phyloP scores from a whole-genome alignment of 2,888 invertebrate species.

The Acanthopleura granulata region DNA sequence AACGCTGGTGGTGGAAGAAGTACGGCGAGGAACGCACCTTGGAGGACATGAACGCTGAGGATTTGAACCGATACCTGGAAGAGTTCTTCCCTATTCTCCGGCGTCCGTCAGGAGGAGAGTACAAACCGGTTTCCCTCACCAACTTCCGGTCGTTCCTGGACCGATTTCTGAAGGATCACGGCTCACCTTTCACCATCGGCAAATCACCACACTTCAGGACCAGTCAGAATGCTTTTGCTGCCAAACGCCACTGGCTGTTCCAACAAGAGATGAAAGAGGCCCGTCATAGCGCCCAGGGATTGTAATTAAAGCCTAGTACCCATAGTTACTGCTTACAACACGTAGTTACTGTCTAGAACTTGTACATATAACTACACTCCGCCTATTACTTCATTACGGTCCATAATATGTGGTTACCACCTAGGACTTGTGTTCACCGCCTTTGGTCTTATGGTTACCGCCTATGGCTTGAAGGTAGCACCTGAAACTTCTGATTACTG shows the following conservation, averaged over 20 bases:
- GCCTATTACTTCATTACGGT: background rate
- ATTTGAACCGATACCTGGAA: background rate
- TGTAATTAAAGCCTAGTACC: too few species aligned
- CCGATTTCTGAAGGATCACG: background rate
- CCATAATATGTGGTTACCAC: background rate
- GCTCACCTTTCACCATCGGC: background rate
- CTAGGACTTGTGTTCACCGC: background rate
- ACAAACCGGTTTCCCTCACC: background rate
- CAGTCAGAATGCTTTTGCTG: background rate
- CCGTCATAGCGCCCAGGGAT: too few species aligned
- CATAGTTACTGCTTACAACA: background rate
- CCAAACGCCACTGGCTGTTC: background rate
- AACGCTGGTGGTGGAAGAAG: slow-evolving; percentile 3
- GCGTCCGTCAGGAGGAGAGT: background rate
- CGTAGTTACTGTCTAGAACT: background rate
- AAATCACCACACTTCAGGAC: background rate
- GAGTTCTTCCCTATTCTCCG: background rate
- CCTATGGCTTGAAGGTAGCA: too few species aligned
- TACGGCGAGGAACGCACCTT: background rate
- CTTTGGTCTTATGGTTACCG: background rate
- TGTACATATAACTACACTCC: background rate
- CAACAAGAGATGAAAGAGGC: too few species aligned
- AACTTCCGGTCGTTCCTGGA: background rate
- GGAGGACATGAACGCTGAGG: background rate
- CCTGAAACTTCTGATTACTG: too few species aligned